A percentile compares a stretch with the other conserved stretches of the same genome.
Evolutionary conservation across 2,797 vertebrate species (phyloP).

Genomic region (Thaleichthys pacificus): DNA sequence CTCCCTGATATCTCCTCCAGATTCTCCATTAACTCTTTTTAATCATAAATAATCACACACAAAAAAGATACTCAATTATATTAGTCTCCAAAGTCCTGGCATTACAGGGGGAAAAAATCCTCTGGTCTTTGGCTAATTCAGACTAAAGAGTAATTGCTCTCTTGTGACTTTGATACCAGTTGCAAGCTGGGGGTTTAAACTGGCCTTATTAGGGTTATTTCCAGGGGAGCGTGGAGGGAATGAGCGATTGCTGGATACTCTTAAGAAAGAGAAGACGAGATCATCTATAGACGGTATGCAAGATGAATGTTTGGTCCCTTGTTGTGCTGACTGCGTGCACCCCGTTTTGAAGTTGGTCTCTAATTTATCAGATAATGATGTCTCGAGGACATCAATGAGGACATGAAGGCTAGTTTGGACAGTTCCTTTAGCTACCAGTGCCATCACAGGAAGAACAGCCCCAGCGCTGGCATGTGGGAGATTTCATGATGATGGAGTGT

Average conservation of each 20-base stretch:
- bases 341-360: constrained; percentile 57
- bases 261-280: constrained; percentile 61
- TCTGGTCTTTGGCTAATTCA: constrained; percentile 75
- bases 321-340: constrained; percentile 61
- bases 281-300: constrained; percentile 51
- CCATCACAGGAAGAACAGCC: constrained; percentile 26
- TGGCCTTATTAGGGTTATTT: constrained; percentile 76
- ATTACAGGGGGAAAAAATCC: constrained; percentile 65
- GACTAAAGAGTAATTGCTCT: constrained; percentile 81
- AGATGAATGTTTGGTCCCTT: constrained; percentile 44
- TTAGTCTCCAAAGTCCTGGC: constrained; percentile 76
- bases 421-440: constrained; percentile 45
- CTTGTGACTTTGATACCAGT: constrained; percentile 78
- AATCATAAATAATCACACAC: constrained; percentile 81
- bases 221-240: constrained; percentile 55
- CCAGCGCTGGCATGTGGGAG: constrained; percentile 25
- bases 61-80: constrained; percentile 79
- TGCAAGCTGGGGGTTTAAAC: constrained; percentile 74
- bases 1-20: constrained; percentile 73
- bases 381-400: constrained; percentile 41
- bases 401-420: constrained; percentile 30
- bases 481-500: not conserved
- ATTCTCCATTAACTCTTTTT: constrained; percentile 77
- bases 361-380: constrained; percentile 57
- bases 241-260: constrained; percentile 48